Evolutionary conservation across 2,888 invertebrate species (phyloP), one percentile per base, ranked within the genome.

Genomic region (Brachyptera putata): DNA sequence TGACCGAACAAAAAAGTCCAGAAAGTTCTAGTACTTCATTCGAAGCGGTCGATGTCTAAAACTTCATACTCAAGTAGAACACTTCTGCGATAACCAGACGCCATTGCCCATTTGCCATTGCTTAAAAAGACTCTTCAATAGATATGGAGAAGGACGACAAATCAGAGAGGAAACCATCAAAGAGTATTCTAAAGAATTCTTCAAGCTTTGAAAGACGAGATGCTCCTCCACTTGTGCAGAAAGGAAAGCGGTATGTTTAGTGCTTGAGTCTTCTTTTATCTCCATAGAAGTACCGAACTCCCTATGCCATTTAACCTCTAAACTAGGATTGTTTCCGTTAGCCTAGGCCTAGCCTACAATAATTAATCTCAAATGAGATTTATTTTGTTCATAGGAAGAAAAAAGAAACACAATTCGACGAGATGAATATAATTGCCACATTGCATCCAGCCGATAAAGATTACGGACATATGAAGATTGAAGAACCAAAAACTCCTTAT

Each of bases 391-490:
- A 25, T 64, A 64, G 66, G 58, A 64, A 68, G 57, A 63, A 67
- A 34, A 82, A 83, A 69, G 80, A 82, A 68, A 83, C 93, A 71
- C 90, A 94, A 81, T 95, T 93, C 80, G 99, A 99, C 76, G 99
- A 99, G 79, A 92, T 96, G 86, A 99, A 99, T 77, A 98, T 99
- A 67, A 83, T 98, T 69, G 96, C 95, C 67, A 99, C 99, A 1
- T 86, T 95, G 71, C 99, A 99, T 79, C 99, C 99, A 41, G 82
- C 91, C 21, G 95, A 95, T 74, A 99, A 99, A 78, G 98, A 98
- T 77, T 99, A 99, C 76, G 99, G 99, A 7, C 95, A 95, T 72
- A 98, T 98, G 96, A 99, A 98, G 77, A 87, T 91, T 66, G 92
- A 95, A 70, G 99, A 99, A 76, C 98, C 99, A 1, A 97, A 97